A percentile compares a stretch with the other conserved stretches of the same genome.
Evolutionary conservation across 1,140 invertebrate genomes (phyloP).

Genomic region (Ostrea denselamellosa): DNA sequence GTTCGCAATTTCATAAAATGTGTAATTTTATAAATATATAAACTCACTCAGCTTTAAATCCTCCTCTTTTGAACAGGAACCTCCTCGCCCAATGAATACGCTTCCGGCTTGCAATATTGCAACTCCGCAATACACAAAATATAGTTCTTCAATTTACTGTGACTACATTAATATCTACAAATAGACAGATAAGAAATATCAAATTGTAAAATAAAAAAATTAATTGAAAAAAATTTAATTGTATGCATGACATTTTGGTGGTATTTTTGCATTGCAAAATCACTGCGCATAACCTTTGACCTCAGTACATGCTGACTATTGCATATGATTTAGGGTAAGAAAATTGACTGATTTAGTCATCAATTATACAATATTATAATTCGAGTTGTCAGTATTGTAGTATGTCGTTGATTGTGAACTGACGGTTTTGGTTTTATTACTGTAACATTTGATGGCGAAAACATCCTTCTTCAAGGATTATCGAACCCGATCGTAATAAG

Average conservation of each 20-base stretch:
- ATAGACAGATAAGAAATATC: not conserved
- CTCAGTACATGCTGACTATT: not conserved
- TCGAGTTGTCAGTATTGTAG: not conserved
- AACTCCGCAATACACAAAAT: not conserved
- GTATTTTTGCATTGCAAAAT: not conserved
- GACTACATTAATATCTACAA: not conserved
- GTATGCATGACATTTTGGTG: not conserved
- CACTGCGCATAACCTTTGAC: conserved; percentile 12
- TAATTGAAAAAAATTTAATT: not conserved
- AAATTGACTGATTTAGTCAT: not conserved
- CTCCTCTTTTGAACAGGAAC: not conserved
- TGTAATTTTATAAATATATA: not conserved
- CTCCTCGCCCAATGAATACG: conserved; percentile 36
- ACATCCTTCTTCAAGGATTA: not conserved
- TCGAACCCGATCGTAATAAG: not conserved
- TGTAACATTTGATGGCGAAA: not conserved
- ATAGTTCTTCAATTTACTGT: not conserved
- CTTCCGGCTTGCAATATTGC: conserved; percentile 18
- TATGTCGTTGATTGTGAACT: not conserved
- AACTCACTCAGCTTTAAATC: not conserved
- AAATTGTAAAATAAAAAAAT: not conserved
- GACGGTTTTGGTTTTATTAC: not conserved
- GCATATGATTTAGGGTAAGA: conserved; percentile 12
- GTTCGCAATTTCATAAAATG: not conserved
- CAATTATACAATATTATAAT: not conserved